Base-by-base conservation (phyloP, 2,888 invertebrate species). In the Margaritifera margaritifera region DNA sequence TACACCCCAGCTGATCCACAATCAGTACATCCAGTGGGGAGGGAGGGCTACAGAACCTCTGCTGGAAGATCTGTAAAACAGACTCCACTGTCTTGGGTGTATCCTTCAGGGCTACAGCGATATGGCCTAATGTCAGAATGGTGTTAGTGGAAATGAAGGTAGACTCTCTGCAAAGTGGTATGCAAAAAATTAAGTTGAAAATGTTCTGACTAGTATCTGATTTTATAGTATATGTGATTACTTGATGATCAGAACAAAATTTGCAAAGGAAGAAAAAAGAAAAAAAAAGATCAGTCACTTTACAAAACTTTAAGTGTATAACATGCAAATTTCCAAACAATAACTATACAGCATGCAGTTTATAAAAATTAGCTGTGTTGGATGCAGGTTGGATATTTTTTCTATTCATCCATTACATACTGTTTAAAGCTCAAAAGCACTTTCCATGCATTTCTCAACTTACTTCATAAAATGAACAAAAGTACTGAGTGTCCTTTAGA, bases 1-100 rank as follows among this genome's bases (percentile, higher is more conserved):
- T 99, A 88, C 97, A 97, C 20, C 99, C 99, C 61, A 99, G 92
- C 90, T 99, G 99, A 90, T 98, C 97, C 8, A 99, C 96, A 84
- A 99, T 99, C 42, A 99, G 91, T 0, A 95, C 94, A 89, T 99
- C 99, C 74, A 99, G 92, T 11, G 95, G 93, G 0, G 97, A 96
- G 0, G 98, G 97, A 0, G 97, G 95, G 57, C 96, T 94, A 86
- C 98, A 98, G 87, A 99, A 94, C 51, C 92, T 93, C 90, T 99
- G 98, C 86, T 98, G 97, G 88, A 99, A 97, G 90, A 99, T 98
- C 90, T 98, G 97, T 56, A 99, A 91, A 75, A 99, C 97, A 1
- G 96, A 96, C 80, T 97, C 96, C 0, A 97, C 96, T 0, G 98
- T 97, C 88, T 96, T 96, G 0, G 96, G 95, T 0, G 96, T 96